Percentiles rank a stretch among this genome's conserved stretches.
Evolutionary conservation across 2,888 invertebrate genomes (phyloP).

Genomic region (Ichneumoninae sp.): DNA sequence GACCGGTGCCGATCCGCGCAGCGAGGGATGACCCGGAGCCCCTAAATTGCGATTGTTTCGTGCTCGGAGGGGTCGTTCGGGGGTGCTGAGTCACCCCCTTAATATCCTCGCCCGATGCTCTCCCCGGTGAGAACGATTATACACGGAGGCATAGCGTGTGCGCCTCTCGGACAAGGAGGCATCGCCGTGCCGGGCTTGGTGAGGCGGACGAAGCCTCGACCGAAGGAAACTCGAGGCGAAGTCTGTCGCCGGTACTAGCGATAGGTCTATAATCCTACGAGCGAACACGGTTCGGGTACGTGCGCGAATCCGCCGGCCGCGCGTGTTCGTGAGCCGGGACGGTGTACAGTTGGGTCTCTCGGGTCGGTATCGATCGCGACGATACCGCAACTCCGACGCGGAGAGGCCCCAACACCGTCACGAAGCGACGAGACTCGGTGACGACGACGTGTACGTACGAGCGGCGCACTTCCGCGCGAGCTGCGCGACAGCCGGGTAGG

Average conservation of each 20-base stretch:
- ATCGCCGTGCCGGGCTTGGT: not conserved
- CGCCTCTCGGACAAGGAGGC: conserved; percentile 32
- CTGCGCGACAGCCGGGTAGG: conserved; percentile 20
- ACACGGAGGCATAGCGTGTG: conserved; percentile 41
- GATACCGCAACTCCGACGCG: conserved; percentile 3
- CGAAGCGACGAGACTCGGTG: conserved; percentile 37
- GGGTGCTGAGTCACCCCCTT: conserved; percentile 39
- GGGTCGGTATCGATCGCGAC: conserved; percentile 59
- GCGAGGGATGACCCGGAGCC: not conserved
- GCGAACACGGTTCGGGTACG: not conserved
- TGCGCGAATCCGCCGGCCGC: conserved; percentile 32
- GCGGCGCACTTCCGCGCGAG: conserved; percentile 37
- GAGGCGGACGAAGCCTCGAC: conserved; percentile 5
- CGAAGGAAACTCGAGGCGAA: conserved; percentile 42
- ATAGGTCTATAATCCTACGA: conserved; percentile 2
- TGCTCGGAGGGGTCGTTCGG: conserved; percentile 6
- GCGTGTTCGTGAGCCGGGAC: conserved; percentile 8
- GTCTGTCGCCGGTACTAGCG: conserved; percentile 11
- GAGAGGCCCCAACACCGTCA: conserved; percentile 6
- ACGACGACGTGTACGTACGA: conserved; percentile 16
- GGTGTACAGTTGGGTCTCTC: conserved; percentile 18
- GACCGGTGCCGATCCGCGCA: not conserved
- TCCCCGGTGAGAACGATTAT: conserved; percentile 6
- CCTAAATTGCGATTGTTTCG: conserved; percentile 22
- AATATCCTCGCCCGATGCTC: conserved; percentile 8